Percentiles rank a stretch among this genome's conserved stretches.
These are phyloP conservation scores for Lerema accius DNA, from an alignment of 1,140 invertebrate species.

Conservation along the genomic window DNA sequence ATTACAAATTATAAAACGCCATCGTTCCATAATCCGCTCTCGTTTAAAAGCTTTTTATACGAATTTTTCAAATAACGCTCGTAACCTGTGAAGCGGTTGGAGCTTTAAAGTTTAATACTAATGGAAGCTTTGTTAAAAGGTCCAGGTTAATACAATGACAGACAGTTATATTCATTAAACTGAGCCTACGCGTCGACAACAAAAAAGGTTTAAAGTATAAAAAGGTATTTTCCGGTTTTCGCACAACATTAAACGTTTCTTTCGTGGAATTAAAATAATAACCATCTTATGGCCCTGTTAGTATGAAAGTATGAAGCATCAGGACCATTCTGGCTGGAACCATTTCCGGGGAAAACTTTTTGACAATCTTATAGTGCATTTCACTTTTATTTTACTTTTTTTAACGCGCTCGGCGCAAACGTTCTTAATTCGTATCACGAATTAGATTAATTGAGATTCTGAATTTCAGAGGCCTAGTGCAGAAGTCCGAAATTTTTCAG, in stretches of 20 bases:
- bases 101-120: conserved; percentile 16
- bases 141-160: conserved; percentile 19
- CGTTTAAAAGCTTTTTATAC: conserved; percentile 3
- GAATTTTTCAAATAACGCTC: conserved; percentile 2
- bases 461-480: no score
- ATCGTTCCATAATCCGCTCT: background rate
- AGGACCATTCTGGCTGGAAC: no score
- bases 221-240: conserved; percentile 7
- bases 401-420: no score
- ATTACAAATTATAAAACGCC: background rate
- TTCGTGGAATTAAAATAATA: conserved; percentile 1
- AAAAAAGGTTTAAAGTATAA: conserved; percentile 9
- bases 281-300: background rate
- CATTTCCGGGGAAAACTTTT: no score
- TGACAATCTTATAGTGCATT: no score
- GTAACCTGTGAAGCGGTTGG: conserved; percentile 9
- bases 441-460: no score
- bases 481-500: no score
- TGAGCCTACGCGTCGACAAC: background rate
- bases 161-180: conserved; percentile 4
- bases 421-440: no score
- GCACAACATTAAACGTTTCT: conserved; percentile 1
- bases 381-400: no score
- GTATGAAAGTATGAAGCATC: no score
- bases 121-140: conserved; percentile 19